A percentile compares a stretch with the other conserved stretches of the same genome.
Evolutionary conservation across 2,113 vertebrate species (phyloP).

Genomic region (Phalacrocorax aristotelis): DNA sequence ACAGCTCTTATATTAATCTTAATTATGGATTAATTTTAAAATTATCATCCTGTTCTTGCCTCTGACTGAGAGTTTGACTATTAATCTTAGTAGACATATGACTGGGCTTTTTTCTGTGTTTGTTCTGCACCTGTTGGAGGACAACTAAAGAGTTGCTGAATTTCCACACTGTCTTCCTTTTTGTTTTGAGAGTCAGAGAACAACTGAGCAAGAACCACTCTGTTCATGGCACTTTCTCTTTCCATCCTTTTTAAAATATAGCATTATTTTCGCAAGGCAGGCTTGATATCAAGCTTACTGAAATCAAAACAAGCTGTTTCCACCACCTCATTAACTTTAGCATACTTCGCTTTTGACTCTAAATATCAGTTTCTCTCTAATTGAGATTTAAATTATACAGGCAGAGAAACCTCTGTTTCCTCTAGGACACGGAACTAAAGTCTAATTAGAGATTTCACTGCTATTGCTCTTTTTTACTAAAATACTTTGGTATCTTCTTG

Average conservation of each 20-base stretch:
- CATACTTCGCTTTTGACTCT: not conserved
- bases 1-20: not conserved
- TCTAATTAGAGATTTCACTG: conserved; percentile 10
- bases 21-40: not conserved
- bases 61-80: not conserved
- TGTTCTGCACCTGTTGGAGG: not conserved
- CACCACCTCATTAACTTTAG: not conserved
- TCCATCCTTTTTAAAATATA: not conserved
- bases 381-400: not conserved
- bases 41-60: not conserved
- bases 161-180: not conserved
- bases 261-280: not conserved
- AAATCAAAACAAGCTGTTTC: not conserved
- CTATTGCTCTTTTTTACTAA: not conserved
- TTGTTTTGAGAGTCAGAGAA: not conserved
- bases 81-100: not conserved
- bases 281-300: not conserved
- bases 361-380: not conserved
- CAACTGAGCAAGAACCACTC: not conserved
- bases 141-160: not conserved
- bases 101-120: not conserved
- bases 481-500: not conserved
- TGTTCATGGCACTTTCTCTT: not conserved
- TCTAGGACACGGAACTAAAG: not conserved
- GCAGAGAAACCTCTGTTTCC: not conserved